These are phyloP conservation scores for Strigamia crassipes DNA, from an alignment of 2,888 invertebrate genomes.

Conservation along the genomic window DNA sequence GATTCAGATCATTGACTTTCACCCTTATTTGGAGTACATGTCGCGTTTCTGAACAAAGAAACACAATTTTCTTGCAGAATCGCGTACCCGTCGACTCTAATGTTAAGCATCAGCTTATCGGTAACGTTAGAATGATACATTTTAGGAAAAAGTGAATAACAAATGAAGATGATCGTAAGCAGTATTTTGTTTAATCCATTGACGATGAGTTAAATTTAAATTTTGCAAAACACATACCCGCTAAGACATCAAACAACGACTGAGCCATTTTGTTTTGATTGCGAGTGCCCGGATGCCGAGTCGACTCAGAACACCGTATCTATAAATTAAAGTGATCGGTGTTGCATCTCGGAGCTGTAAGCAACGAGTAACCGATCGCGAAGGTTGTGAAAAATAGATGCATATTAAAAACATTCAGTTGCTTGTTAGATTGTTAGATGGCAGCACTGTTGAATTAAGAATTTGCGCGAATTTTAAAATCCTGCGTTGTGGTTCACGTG, in stretches of 20 bases:
- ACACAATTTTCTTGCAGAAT: constrained; percentile 27
- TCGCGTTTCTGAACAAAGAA: constrained; percentile 16
- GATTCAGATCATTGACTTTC: background rate
- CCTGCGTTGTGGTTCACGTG: background rate
- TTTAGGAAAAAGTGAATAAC: background rate
- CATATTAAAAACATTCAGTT: background rate
- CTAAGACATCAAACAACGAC: constrained; percentile 49
- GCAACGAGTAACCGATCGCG: background rate
- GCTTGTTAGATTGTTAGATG: background rate
- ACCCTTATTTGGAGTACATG: background rate
- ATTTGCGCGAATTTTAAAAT: background rate
- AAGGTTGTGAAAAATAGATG: background rate
- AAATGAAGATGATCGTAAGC: background rate
- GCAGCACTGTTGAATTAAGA: background rate
- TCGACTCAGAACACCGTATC: background rate
- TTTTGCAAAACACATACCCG: constrained; percentile 46
- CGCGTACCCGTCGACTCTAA: background rate
- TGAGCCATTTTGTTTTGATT: constrained; percentile 48
- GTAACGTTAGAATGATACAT: background rate
- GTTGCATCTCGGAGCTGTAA: background rate
- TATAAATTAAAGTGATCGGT: background rate
- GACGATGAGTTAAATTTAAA: background rate
- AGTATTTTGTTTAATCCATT: background rate
- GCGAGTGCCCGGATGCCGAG: no score
- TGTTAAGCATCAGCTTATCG: background rate